Base-by-base conservation (phyloP, 2,113 vertebrate species). In the Ranitomeya variabilis region DNA sequence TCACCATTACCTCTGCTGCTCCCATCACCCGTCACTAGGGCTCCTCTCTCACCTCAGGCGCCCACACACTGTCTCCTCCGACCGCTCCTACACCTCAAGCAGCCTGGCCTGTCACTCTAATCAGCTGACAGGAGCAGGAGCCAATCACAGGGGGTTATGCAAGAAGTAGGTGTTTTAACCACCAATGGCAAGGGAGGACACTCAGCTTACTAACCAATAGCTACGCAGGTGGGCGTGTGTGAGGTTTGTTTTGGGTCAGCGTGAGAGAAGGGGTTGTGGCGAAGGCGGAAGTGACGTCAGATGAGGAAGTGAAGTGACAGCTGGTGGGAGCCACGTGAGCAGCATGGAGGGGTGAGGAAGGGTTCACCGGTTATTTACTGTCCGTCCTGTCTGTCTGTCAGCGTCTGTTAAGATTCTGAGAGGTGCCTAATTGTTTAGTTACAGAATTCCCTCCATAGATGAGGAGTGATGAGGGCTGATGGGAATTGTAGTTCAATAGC, bases 291-390 rank as follows among this genome's bases (percentile, higher is more conserved):
- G 87, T 83, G 87, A 77, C 59, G 80, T 83, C 57, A 83, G 6
- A 85, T 7, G 60, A 51, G 87, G 87, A 85, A 89, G 60, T 8
- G 73, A 6, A 31, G 57, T 21, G 69, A 45, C 85, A 79, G 57
- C 74, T 6, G 59, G 14, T 6, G 59, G 14, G 18, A 4, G 12
- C 11, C 82, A 78, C 21, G 87, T 89, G 87, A 37, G 80, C 71
- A 54, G 74, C 69, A 89, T 89, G 87, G 82, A 89, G 45, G 87
- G 87, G 87, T 89, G 80, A 89, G 87, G 45, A 7, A 23, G n/a
- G 11, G 16, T 3, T 7, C 18, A 0, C 16, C 19, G 0, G 3
- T 31, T 31, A 31, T 31, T 31, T 31, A 31, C 26, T 31, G 26
- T 31, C 26, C 26, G 26, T 31, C 26, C 26, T 31, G 26, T 31